These are phyloP conservation scores for Lutraria lutraria DNA, from an alignment of 2,888 invertebrate genomes.

Conservation along the genomic window DNA sequence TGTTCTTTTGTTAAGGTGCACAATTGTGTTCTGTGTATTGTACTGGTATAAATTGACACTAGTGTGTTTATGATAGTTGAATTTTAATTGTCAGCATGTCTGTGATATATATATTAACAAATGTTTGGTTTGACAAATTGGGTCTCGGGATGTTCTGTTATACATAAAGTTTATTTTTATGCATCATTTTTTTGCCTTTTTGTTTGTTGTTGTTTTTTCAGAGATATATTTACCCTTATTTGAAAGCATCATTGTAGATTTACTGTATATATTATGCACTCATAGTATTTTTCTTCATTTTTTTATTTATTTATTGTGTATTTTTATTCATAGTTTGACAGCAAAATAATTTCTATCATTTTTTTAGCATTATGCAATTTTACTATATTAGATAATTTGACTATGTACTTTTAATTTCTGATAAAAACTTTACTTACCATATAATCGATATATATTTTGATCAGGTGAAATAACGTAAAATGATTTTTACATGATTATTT, in stretches of 20 bases:
- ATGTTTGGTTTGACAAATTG: slow-evolving; percentile 17
- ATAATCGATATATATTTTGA: not conserved
- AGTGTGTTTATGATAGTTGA: not conserved
- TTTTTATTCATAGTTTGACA: not conserved
- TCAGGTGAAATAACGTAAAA: not conserved
- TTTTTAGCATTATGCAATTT: not conserved
- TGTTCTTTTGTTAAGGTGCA: not conserved
- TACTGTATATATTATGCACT: slow-evolving; percentile 15
- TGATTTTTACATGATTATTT: not conserved
- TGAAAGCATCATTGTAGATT: slow-evolving; percentile 12
- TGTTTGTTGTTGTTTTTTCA: not conserved
- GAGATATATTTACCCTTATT: slow-evolving; percentile 15
- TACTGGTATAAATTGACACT: slow-evolving; percentile 14
- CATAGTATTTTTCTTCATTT: not conserved
- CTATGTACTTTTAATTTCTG: not conserved
- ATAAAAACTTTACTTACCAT: not conserved
- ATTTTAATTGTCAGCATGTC: slow-evolving; percentile 20
- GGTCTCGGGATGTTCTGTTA: slow-evolving; percentile 13
- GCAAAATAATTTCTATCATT: not conserved
- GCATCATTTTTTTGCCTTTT: slow-evolving; percentile 18
- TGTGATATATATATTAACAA: slow-evolving; percentile 12
- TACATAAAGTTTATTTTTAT: slow-evolving; percentile 13
- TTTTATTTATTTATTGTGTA: slow-evolving; percentile 8
- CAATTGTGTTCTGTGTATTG: slow-evolving; percentile 6
- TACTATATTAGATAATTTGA: not conserved